Base-by-base conservation (phyloP, 2,797 vertebrate genomes). In the Neosalanx taihuensis region DNA sequence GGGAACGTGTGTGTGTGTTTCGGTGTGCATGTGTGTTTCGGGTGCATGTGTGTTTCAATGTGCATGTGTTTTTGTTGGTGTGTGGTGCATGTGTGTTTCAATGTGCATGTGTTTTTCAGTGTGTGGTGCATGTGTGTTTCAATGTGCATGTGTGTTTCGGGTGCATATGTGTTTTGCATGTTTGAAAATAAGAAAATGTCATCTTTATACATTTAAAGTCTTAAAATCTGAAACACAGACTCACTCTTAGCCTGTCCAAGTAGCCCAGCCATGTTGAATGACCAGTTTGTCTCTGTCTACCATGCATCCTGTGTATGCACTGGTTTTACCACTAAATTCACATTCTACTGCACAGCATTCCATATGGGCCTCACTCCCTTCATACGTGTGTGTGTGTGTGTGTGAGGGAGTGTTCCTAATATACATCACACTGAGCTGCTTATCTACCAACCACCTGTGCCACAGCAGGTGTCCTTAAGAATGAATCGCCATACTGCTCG, bases 261-360 rank as follows among this genome's bases (percentile, higher is more conserved):
- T 46, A 9, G 2, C 26, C 46, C 60, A 79, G 62, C 17, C 18
- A 76, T 78, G 75, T 15, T 58, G 77, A 74, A 63, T 35, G 51
- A 77, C 79, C 64, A 41, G 84, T 81, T 76, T 49, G 60, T 12
- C 6, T 20, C 23, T 59, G 9, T 10, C 13, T 29, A 30, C 30
- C 29, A 3, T 30, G 64, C 49, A 10, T 49, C n/a, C 46, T 51
- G 64, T 53, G 41, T 53, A 51, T 29, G 64, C 41, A 17, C 23
- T 67, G 37, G 57, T 59, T 66, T 18, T 20, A 17, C 46, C 46
- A 41, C 20, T 64, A 37, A 41, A 56, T 17, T 18, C 18, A n/a
- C 15, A 10, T 37, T 31, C 30, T 62, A 17, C 60, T 37, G 63
- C 33, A 64, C 18, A 2, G n/a, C 35, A 64, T 64, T 64, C 63